Evolutionary conservation across 2,888 invertebrate genomes (phyloP).

Genomic region (Syrphus vitripennis): DNA sequence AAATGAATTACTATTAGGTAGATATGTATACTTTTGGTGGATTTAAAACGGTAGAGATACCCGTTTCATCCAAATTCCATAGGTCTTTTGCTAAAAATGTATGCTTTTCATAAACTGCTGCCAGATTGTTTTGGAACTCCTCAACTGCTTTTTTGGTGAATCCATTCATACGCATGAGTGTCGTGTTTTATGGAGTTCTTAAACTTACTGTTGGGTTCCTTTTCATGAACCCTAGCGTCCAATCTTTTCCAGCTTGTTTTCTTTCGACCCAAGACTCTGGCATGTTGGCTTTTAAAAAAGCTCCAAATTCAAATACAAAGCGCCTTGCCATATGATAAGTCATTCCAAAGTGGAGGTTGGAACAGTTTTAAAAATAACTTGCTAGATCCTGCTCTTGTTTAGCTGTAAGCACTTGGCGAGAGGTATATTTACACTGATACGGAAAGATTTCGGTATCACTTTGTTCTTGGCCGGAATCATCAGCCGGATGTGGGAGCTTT

Average conservation of each 20-base stretch:
- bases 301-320: not conserved
- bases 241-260: conserved; percentile 7
- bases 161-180: conserved; percentile 8
- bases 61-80: not conserved
- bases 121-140: conserved; percentile 3
- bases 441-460: not conserved
- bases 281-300: not conserved
- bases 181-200: conserved; percentile 6
- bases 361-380: conserved; percentile 2
- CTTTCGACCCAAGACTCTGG: not conserved
- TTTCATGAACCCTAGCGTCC: conserved; percentile 9
- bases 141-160: not conserved
- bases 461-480: conserved; percentile 10
- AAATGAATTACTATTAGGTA: not conserved
- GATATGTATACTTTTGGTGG: not conserved
- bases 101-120: not conserved
- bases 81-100: not conserved
- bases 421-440: not conserved
- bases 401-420: conserved; percentile 1
- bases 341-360: not conserved
- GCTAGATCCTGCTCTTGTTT: conserved; percentile 1
- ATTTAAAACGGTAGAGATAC: not conserved
- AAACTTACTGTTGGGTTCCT: not conserved
- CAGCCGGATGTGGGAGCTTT: not conserved
- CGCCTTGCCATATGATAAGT: not conserved